Evolutionary conservation across 2,113 vertebrate genomes (phyloP).

Genomic region (Australoheros scitulus): DNA sequence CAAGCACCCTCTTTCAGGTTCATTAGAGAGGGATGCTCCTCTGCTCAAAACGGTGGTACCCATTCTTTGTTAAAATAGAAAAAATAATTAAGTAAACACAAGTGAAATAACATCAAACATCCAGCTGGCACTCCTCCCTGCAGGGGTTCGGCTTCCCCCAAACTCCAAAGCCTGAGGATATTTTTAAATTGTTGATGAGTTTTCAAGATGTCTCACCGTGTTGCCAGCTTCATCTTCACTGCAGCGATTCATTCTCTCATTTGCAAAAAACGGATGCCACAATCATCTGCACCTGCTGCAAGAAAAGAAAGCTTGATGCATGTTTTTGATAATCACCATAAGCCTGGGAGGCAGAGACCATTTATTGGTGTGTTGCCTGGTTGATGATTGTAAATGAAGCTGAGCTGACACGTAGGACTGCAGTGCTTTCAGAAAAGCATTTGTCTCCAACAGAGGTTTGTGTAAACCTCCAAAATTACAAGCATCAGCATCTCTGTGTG

Average conservation of each 20-base stretch:
- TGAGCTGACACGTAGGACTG: constrained; percentile 51
- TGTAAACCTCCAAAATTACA: constrained; percentile 16
- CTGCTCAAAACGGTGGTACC: constrained; percentile 10
- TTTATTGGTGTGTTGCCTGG: constrained; percentile 32
- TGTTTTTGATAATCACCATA: constrained; percentile 29
- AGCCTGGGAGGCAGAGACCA: constrained; percentile 1
- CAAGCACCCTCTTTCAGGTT: constrained; percentile 19
- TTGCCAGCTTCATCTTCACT: constrained; percentile 24
- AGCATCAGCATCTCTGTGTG: constrained; percentile 17
- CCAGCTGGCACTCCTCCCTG: constrained; percentile 33
- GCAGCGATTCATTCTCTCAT: constrained; percentile 31
- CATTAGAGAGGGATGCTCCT: constrained; percentile 19
- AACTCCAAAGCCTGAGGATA: constrained; percentile 37
- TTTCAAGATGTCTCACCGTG: constrained; percentile 15
- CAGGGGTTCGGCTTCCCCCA: constrained; percentile 45
- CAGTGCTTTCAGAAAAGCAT: constrained; percentile 37
- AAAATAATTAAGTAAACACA: constrained; percentile 1
- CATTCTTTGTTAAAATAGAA: constrained; percentile 24
- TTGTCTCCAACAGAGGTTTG: constrained; percentile 27
- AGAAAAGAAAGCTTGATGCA: constrained; percentile 16
- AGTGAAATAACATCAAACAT: constrained; percentile 36
- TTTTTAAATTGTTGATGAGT: constrained; percentile 31
- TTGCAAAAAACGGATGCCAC: constrained; percentile 11
- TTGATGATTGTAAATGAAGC: constrained; percentile 50
- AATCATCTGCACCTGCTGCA: not conserved